Evolutionary conservation across 92 coral and sea anemone species (phyloP).

Genomic region (Pocillopora grandis): DNA sequence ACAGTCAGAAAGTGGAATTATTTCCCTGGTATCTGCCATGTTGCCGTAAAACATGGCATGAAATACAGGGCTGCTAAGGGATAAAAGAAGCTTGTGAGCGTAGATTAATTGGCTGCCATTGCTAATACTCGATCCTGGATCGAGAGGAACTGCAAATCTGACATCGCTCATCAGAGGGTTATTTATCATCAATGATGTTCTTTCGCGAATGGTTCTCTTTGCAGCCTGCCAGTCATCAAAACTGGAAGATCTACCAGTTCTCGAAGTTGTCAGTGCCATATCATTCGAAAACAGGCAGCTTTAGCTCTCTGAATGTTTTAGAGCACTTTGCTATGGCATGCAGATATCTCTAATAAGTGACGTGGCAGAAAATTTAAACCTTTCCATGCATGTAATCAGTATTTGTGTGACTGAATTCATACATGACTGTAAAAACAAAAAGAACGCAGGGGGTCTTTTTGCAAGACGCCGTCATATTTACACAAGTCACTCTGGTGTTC

Average conservation of each 20-base stretch:
- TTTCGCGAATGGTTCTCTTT: constrained; percentile 43
- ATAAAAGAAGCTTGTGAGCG: constrained; percentile 62
- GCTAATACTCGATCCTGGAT: neutral
- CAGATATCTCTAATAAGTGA: constrained; percentile 16
- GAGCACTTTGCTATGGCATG: neutral
- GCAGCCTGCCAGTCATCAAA: constrained; percentile 18
- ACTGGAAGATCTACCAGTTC: neutral
- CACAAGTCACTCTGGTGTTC: neutral
- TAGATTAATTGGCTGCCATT: constrained; percentile 14
- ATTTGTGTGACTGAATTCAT: constrained; percentile 7
- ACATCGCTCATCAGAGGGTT: constrained; percentile 45
- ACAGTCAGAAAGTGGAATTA: constrained; percentile 61
- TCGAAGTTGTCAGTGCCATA: constrained; percentile 21
- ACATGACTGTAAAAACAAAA: constrained; percentile 11
- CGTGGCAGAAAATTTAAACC: neutral
- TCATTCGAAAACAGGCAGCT: neutral
- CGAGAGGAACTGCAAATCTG: constrained; percentile 23
- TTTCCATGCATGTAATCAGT: neutral
- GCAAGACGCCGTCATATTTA: neutral
- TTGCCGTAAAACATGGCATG: constrained; percentile 64
- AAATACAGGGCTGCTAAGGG: constrained; percentile 67
- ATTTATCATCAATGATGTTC: constrained; percentile 29
- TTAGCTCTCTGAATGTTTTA: neutral
- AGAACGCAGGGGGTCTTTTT: neutral
- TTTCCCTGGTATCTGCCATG: constrained; percentile 50